phyloP scores from a whole-genome alignment of 92 coral and sea anemone species.

The Actinernus sp. region DNA sequence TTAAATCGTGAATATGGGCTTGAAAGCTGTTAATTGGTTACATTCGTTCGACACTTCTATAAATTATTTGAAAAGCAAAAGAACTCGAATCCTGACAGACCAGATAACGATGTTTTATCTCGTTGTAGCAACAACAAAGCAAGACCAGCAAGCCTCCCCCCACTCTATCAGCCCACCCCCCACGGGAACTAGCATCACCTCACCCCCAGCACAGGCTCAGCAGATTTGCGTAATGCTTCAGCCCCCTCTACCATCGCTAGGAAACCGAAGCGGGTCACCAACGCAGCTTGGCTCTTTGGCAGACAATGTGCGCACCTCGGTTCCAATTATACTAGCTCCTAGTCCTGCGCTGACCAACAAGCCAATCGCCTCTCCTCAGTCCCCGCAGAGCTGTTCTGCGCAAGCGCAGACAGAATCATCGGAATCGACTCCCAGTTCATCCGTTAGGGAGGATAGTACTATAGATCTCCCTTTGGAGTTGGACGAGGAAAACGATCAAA shows the following conservation, averaged over 20 bases:
- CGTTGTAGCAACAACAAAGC: no score
- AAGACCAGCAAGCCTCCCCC: no score
- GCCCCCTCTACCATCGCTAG: constrained; percentile 97
- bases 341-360: constrained; percentile 79
- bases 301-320: constrained; percentile 95
- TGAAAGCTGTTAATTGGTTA: no score
- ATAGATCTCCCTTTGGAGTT: constrained; percentile 22
- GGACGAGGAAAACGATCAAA: constrained; percentile 20
- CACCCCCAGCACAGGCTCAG: constrained; percentile 73
- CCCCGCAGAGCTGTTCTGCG: constrained; percentile 9
- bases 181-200: constrained; percentile 43
- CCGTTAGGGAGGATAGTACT: constrained; percentile 47
- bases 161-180: constrained; percentile 12
- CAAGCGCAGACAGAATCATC: constrained; percentile 22
- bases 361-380: not conserved
- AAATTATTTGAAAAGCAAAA: no score
- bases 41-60: no score
- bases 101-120: no score
- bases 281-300: constrained; percentile 96
- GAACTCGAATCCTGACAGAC: no score
- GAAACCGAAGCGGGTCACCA: constrained; percentile 92
- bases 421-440: not conserved
- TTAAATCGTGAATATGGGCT: no score
- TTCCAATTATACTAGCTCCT: constrained; percentile 98
- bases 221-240: constrained; percentile 96